Base-by-base conservation (phyloP, 2,797 vertebrate species). In the Falco novaeseelandiae region DNA sequence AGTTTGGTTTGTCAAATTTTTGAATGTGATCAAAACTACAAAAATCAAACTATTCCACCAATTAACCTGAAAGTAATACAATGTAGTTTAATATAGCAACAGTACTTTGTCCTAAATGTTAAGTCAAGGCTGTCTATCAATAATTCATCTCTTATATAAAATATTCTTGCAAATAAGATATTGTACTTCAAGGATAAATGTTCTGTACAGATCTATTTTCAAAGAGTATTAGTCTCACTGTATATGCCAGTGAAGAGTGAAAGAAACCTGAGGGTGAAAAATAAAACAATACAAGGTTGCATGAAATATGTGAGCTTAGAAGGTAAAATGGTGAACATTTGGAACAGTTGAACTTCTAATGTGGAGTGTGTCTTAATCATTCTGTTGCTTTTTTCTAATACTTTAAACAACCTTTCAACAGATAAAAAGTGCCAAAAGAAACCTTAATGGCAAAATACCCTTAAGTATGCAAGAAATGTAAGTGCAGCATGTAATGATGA, bases 71-170 rank as follows among this genome's bases (percentile, higher is more conserved):
- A 90, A 90, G 59, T 49, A 63, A 87, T 73, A 77, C 22, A 81
- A 49, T 81, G 26, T n/a, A 62, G 36, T 83, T 86, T 78, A 74
- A 62, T 23, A 72, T 16, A 84, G 70, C 46, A 79, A 77, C 15
- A 66, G 18, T 85, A 62, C 78, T 70, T 82, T 93, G 58, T 69
- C 51, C 67, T 87, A 90, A 91, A 93, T 61, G 54, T 80, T 93
- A 73, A 36, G 63, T 87, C 71, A 81, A 80, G 46, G 54, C 79
- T 94, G 36, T 55, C 63, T 88, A 76, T 90, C 77, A 92, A 87
- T 91, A 96, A 96, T 93, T 93, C 76, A 91, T 32, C 25, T 94
- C n/a, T 62, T 42, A 69, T 42, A 69, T 71, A 81, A 92, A 91
- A 88, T 76, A 82, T 86, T 93, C 66, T 88, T 71, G 38, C 55